A percentile compares a stretch with the other conserved stretches of the same genome.
Evolutionary conservation across 2,888 invertebrate species (phyloP).

Genomic region (Coenonympha glycerion): DNA sequence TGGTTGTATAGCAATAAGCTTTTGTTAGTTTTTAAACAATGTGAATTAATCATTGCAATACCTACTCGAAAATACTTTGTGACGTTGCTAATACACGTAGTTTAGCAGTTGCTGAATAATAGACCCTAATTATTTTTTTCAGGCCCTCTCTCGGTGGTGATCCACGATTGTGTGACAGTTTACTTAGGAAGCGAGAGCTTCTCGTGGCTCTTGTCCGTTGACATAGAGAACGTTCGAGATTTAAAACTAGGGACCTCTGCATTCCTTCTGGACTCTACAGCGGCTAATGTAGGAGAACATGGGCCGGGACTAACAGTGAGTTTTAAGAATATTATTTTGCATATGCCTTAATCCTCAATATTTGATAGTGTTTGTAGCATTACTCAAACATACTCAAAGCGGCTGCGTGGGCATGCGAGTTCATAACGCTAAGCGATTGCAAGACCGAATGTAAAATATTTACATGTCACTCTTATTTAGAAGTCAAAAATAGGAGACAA

Average conservation of each 20-base stretch:
- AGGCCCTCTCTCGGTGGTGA: conserved; percentile 79
- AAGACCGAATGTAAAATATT: not conserved
- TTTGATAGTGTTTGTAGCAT: not conserved
- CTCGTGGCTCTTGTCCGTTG: conserved; percentile 79
- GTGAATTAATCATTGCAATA: no score
- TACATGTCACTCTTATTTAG: no score
- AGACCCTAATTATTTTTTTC: conserved; percentile 44
- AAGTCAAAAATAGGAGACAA: no score
- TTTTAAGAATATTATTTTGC: conserved; percentile 31
- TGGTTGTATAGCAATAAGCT: conserved; percentile 19
- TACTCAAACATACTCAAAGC: not conserved
- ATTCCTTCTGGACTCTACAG: conserved; percentile 77
- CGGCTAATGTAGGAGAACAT: conserved; percentile 78
- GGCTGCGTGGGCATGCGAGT: conserved; percentile 7
- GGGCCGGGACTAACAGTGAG: conserved; percentile 77
- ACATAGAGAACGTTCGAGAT: conserved; percentile 73
- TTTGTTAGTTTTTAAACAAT: conserved; percentile 13
- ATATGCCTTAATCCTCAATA: not conserved
- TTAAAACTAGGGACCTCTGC: conserved; percentile 77
- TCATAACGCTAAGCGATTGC: conserved; percentile 14
- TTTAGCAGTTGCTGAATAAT: no score
- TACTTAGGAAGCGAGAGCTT: conserved; percentile 79
- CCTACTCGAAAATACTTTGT: no score
- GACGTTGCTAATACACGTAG: no score
- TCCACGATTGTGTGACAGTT: conserved; percentile 75